Conservation (phyloP, 2,888 invertebrate species). For the Nasonia oneida region DNA sequence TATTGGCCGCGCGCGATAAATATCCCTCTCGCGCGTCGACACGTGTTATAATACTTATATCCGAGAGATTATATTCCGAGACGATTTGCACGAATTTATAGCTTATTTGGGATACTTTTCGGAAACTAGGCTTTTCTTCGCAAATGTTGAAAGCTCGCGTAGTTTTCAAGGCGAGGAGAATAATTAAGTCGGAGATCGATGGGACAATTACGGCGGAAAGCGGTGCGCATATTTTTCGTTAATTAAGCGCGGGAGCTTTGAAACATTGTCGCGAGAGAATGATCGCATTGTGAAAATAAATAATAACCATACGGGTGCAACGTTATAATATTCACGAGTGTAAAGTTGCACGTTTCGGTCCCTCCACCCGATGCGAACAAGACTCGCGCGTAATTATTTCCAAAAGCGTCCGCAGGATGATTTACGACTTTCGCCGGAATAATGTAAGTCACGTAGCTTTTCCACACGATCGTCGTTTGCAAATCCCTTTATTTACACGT, state of each 20-base stretch:
- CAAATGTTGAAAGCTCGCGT: no score
- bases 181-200: neutral
- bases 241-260: neutral
- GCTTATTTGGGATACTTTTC: neutral
- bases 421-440: no score
- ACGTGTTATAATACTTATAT: constrained; percentile 31
- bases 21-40: constrained; percentile 40
- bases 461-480: neutral
- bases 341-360: no score
- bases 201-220: neutral
- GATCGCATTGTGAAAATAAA: neutral
- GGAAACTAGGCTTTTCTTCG: neutral
- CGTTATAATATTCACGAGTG: no score
- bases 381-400: neutral
- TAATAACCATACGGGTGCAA: neutral
- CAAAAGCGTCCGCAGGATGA: neutral
- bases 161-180: neutral
- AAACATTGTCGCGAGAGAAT: neutral
- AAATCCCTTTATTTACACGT: neutral
- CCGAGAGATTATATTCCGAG: constrained; percentile 28
- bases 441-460: no score
- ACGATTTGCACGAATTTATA: neutral
- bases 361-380: no score
- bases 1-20: constrained; percentile 33
- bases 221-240: neutral